phyloP scores from a whole-genome alignment of 2,113 vertebrate species.

The Neodontobutis hainanensis region DNA sequence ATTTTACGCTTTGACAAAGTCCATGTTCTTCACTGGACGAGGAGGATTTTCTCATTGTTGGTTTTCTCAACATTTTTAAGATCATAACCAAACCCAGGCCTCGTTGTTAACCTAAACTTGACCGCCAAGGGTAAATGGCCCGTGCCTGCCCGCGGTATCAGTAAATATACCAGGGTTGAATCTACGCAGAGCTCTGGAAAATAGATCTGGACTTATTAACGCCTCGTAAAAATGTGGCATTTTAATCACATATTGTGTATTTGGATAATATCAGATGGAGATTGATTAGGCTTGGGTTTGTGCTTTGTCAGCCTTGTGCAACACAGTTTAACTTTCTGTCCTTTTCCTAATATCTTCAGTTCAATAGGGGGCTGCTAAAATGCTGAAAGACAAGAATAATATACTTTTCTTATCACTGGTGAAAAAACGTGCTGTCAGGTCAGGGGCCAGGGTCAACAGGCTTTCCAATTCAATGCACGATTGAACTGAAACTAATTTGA shows the following conservation, averaged over 20 bases:
- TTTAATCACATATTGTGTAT: conserved; percentile 56
- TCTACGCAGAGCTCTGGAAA: conserved; percentile 28
- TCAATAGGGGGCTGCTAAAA: conserved; percentile 2
- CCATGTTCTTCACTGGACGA: conserved; percentile 31
- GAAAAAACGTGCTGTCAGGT: conserved; percentile 18
- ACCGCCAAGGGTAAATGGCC: conserved; percentile 47
- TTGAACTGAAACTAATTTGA: conserved; percentile 1
- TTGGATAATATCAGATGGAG: conserved; percentile 60
- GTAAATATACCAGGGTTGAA: conserved; percentile 50
- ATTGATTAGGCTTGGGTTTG: conserved; percentile 20
- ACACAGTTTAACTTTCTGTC: conserved; percentile 28
- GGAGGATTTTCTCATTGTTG: conserved; percentile 42
- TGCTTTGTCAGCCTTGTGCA: conserved; percentile 38
- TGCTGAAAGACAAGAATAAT: conserved; percentile 16
- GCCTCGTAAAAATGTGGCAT: conserved; percentile 36
- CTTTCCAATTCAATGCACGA: conserved; percentile 10
- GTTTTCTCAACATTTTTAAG: conserved; percentile 48
- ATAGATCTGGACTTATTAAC: conserved; percentile 37
- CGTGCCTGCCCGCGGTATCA: conserved; percentile 27
- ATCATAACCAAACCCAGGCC: conserved; percentile 55
- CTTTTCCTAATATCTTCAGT: background rate
- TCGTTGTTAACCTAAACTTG: conserved; percentile 42
- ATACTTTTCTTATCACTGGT: conserved; percentile 28
- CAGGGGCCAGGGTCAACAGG: background rate
- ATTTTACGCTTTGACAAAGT: conserved; percentile 43